These are phyloP conservation scores for Micromys minutus DNA, from an alignment of 2,113 vertebrate genomes.

Conservation along the genomic window DNA sequence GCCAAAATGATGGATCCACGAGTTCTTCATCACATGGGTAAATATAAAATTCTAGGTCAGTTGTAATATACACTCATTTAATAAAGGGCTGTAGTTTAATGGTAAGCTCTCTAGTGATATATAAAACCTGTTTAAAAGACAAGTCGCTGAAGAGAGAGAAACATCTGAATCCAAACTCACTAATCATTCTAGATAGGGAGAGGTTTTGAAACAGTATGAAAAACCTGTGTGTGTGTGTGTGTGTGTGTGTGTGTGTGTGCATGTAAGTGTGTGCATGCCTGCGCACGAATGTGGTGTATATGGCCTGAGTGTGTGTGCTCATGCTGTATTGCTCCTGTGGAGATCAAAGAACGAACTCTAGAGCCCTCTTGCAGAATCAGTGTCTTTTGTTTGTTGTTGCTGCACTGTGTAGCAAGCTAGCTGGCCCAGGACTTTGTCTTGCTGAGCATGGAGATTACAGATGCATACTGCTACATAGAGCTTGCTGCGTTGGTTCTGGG, in stretches of 20 bases:
- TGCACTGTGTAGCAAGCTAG: not conserved
- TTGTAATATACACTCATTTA: constrained; percentile 50
- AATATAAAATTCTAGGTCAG: constrained; percentile 60
- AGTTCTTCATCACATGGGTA: constrained; percentile 99
- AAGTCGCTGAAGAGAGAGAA: constrained; percentile 17
- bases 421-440: not conserved
- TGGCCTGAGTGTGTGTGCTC: not conserved
- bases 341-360: not conserved
- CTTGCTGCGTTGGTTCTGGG: not conserved
- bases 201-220: constrained; percentile 5
- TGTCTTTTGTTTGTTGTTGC: not conserved
- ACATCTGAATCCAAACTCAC: constrained; percentile 29
- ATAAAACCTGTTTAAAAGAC: constrained; percentile 39
- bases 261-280: no score
- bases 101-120: constrained; percentile 12
- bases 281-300: no score
- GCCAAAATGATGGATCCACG: constrained; percentile 99
- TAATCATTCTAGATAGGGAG: not conserved
- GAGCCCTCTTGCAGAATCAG: no score
- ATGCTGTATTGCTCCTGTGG: not conserved
- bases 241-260: no score
- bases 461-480: not conserved
- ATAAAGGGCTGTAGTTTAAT: constrained; percentile 37
- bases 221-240: not conserved
- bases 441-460: not conserved